phyloP scores from a whole-genome alignment of 2,797 vertebrate species.

The Vespertilio murinus region DNA sequence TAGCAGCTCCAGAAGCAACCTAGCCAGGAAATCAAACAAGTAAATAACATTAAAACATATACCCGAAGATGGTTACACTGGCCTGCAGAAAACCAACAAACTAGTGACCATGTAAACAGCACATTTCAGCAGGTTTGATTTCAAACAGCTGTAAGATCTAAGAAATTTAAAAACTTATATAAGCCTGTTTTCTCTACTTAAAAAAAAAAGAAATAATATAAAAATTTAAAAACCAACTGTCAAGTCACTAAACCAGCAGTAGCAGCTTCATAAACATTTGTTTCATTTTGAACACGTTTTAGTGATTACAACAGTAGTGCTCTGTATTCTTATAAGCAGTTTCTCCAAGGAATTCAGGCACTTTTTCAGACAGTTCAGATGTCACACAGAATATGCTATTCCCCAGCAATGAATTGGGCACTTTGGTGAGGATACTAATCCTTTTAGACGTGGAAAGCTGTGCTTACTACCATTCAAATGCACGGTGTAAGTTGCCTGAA shows the following conservation, averaged over 20 bases:
- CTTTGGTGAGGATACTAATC: slow-evolving; percentile 40
- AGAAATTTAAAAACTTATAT: not conserved
- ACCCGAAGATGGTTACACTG: slow-evolving; percentile 15
- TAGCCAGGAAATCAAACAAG: slow-evolving; percentile 71
- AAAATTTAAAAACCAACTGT: not conserved
- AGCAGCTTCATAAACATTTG: not conserved
- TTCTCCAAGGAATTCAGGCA: slow-evolving; percentile 45
- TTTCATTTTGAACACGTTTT: slow-evolving; percentile 40
- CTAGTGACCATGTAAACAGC: not conserved
- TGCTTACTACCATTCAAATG: slow-evolving; percentile 38
- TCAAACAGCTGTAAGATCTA: not conserved
- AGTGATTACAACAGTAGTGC: not conserved
- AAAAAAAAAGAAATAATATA: not conserved
- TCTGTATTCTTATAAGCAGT: not conserved
- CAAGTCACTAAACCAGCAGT: not conserved
- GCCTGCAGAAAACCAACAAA: slow-evolving; percentile 19
- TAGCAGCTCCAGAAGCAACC: slow-evolving; percentile 94
- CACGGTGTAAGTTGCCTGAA: not conserved
- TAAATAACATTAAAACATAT: not conserved
- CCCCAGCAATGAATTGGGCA: slow-evolving; percentile 32
- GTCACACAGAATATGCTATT: slow-evolving; percentile 43
- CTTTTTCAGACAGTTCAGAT: slow-evolving; percentile 46
- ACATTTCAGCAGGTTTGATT: not conserved
- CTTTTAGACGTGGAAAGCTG: slow-evolving; percentile 41
- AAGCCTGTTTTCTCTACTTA: slow-evolving; percentile 12